Percentiles rank a stretch among this genome's conserved stretches.
Conservation (phyloP, 2,797 vertebrate genomes). For the Syndactyla subalaris region DNA sequence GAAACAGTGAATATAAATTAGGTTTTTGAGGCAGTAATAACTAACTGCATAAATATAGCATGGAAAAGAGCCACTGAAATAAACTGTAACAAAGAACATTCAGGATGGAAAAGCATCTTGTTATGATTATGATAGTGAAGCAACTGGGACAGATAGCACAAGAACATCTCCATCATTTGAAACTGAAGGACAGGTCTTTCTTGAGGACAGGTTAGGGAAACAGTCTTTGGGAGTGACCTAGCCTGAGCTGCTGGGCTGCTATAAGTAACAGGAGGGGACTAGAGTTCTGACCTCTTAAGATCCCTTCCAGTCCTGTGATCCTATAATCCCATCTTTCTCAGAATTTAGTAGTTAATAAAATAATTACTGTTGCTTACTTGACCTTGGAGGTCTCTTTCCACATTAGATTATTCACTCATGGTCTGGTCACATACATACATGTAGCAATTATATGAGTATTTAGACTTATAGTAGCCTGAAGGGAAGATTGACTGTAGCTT, state of each 20-base stretch:
- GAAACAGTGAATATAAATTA: background rate
- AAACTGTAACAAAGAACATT: background rate
- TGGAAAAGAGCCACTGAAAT: background rate
- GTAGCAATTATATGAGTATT: background rate
- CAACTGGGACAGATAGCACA: background rate
- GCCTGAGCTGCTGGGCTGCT: background rate
- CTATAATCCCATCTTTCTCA: background rate
- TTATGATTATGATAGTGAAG: background rate
- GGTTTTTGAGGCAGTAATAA: background rate
- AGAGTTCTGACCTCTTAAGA: background rate
- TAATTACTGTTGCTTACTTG: background rate
- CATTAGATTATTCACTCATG: background rate
- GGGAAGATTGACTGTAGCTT: background rate
- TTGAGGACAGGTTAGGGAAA: background rate
- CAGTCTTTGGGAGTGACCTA: background rate
- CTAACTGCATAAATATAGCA: background rate
- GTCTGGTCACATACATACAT: background rate
- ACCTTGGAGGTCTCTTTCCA: background rate
- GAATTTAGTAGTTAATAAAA: background rate
- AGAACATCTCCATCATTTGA: background rate
- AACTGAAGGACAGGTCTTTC: background rate
- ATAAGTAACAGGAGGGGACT: background rate
- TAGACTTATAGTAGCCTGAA: background rate
- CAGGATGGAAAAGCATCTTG: background rate
- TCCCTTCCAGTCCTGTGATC: background rate